Base-by-base conservation (phyloP, 2,888 invertebrate genomes). In the Epirrhoe tristata region DNA sequence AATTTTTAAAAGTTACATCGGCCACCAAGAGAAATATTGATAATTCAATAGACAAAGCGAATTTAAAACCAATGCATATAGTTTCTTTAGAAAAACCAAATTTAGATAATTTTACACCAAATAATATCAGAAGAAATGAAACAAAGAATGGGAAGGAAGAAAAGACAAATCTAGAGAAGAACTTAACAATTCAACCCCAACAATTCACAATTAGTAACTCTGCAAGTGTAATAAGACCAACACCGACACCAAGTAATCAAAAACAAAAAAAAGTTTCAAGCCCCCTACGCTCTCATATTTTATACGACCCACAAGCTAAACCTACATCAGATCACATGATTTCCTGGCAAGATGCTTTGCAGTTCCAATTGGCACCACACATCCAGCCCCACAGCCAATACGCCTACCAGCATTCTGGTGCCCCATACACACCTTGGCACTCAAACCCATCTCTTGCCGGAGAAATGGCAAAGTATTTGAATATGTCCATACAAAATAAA, bases 261-360 rank as follows among this genome's bases (percentile, higher is more conserved):
- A 16, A 12, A 31, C 31, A 34, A 24, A 36, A 6, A 43, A 60
- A 58, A 12, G 59, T 62, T 17, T 39, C 48, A 51, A 62, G 52
- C 50, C 59, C 62, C 46, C 43, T 67, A 51, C 58, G 59, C 24
- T 50, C 67, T 31, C 67, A 67, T 67, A 55, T 52, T 58, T 63
- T 63, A 58, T 67, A 67, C 55, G 58, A 17, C 24, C 67, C 67
- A 32, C 55, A 50, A 51, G 31, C 24, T 16, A 39, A 16, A n/a
- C 31, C 12, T 32, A 10, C 5, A 5, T 12, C 16, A 32, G 8
- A 12, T 34, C 56, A 46, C 43, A 59, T 39, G 24, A 8, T 5
- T 46, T 43, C 8, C 31, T 12, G 31, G 39, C 8, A 32, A 16
- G 48, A 53, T 10, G 34, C 48, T 39, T 34, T 50, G 6, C 24